Base-by-base conservation (phyloP, 1,140 invertebrate genomes). In the Ceratosolen fusciceps region DNA sequence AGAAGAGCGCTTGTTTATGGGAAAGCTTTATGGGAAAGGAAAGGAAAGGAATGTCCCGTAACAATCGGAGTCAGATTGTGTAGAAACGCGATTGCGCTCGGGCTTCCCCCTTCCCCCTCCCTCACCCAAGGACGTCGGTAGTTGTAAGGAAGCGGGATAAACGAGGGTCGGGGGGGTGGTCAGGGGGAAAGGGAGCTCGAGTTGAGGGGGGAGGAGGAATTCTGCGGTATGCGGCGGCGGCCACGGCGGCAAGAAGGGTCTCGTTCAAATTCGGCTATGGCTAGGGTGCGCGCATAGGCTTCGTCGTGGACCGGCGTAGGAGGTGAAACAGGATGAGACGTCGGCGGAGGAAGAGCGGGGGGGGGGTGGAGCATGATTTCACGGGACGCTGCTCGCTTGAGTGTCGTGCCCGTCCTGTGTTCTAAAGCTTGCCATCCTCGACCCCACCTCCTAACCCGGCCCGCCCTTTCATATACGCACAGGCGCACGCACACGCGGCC, bases 311-410 rank as follows among this genome's bases (percentile, higher is more conserved):
- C n/a, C n/a, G n/a, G n/a, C n/a, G n/a, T n/a, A n/a, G 39, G 39
- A 43, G 5, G 39, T 43, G 39, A 2, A n/a, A n/a, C n/a, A n/a
- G n/a, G n/a, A n/a, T n/a, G n/a, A n/a, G n/a, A 12, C 52, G 16
- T 24, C 65, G 81, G 83, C 83, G 83, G 79, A 52, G 68, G 68
- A 71, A 56, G 29, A 58, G 52, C 24, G 37, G 60, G 29, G 84
- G 83, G 39, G 21, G 9, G 26, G 49, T 70, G 84, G 83, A 75
- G 85, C 84, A 86, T 87, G 86, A 88, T 89, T 89, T 89, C 84
- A 88, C 87, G 85, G 87, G 80, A 88, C 83, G 85, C 76, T 87
- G 83, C 83, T 82, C 84, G 83, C 82, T 80, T 86, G 87, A 88
- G 87, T 87, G 86, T 88, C 85, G 82, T 86, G 85, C 83, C 5